phyloP scores from a whole-genome alignment of 2,797 vertebrate genomes.

The Mus minutoides region DNA sequence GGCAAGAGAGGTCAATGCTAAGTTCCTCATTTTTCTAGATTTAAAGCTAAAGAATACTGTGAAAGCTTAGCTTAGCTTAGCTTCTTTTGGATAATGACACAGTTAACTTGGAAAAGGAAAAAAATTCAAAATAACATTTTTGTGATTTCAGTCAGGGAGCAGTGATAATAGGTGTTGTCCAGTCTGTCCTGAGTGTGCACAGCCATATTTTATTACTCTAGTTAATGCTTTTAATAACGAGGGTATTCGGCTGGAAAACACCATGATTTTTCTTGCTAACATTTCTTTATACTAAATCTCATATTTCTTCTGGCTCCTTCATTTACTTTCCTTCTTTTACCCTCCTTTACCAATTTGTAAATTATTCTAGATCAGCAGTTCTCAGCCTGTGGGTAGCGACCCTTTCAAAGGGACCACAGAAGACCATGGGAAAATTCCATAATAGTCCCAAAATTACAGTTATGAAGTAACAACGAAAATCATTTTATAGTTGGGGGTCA shows the following conservation, averaged over 20 bases:
- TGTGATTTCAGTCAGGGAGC: background rate
- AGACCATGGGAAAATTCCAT: background rate
- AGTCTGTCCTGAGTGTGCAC: constrained; percentile 22
- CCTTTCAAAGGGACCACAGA: too few species aligned
- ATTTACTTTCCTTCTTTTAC: background rate
- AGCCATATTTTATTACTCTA: constrained; percentile 7
- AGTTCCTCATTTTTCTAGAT: constrained; percentile 58
- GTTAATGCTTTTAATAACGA: constrained; percentile 49
- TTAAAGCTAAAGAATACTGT: constrained; percentile 5
- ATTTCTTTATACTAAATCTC: constrained; percentile 50
- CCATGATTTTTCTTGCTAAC: constrained; percentile 44
- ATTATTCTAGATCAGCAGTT: background rate
- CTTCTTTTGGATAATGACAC: constrained; percentile 46
- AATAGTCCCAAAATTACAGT: background rate
- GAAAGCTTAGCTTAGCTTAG: background rate
- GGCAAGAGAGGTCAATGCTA: constrained; percentile 61
- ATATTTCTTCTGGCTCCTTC: constrained; percentile 37
- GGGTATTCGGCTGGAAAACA: constrained; percentile 53
- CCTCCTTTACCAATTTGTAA: constrained; percentile 16
- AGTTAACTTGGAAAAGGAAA: constrained; percentile 24
- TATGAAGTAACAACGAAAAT: background rate
- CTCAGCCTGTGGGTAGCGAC: background rate
- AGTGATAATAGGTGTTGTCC: background rate
- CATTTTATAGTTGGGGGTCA: background rate
- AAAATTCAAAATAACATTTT: constrained; percentile 21